Base-by-base conservation (phyloP, 2,113 vertebrate species). In the Erythrolamprus reginae region DNA sequence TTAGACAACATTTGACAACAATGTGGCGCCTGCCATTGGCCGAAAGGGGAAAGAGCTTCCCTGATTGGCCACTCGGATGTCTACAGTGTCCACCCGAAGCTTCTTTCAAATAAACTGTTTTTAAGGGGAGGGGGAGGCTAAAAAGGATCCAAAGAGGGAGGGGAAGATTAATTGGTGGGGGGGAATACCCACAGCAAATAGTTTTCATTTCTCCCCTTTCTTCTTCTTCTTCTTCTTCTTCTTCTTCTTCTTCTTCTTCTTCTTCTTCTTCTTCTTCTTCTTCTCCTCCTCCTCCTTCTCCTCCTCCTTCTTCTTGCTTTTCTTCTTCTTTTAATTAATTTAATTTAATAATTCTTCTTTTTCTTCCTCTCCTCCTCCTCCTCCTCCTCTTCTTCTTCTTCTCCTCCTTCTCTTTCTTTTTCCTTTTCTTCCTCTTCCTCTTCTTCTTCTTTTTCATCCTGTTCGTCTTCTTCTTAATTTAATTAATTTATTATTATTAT, bases 1-100 rank as follows among this genome's bases (percentile, higher is more conserved):
- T 99, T 99, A 99, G 98, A 98, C 98, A 98, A 98, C 97, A 98
- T 98, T 98, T 98, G 98, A 98, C 98, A 99, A 99, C 98, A 99
- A 99, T 99, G 98, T 98, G 98, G 98, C 98, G 97, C 93, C 98
- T 98, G 98, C 98, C 97, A 99, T 99, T 99, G 98, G 98, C 97
- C 98, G 97, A 93, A 95, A 96, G 97, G 96, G 96, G 96, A 96
- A 97, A 96, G 96, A 96, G 95, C 96, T 97, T 70, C 97, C 97
- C 98, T 98, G 98, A 99, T 99, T 99, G 98, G 98, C 97, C 97
- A 95, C 95, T 91, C 93, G 93, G 94, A 96, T 97, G 97, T 96
- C 97, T 97, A 98, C 97, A 96, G 97, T 98, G 97, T 97, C 98
- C 97, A 97, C 97, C 98, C 98, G 96, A 96, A 95, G 95, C 97